Percentiles rank a stretch among this genome's conserved stretches.
Conservation (phyloP, 2,888 invertebrate genomes). For the Hoplodrina blanda region DNA sequence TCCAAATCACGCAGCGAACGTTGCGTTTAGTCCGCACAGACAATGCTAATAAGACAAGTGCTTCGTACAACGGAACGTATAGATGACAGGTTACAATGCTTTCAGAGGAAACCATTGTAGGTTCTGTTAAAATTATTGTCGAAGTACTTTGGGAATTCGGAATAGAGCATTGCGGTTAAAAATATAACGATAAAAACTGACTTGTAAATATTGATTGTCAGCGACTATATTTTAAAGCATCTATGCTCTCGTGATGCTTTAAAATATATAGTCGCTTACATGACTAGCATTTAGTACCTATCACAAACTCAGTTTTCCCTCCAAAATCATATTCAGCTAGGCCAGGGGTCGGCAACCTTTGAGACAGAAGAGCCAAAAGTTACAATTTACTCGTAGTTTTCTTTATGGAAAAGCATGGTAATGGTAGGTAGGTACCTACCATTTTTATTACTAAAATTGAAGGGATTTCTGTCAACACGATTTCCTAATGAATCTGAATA, state of each 20-base stretch:
- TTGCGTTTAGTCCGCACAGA: constrained; percentile 76
- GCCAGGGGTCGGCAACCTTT: too few relatives aligned
- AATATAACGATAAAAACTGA: background rate
- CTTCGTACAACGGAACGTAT: constrained; percentile 77
- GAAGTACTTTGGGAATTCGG: constrained; percentile 8
- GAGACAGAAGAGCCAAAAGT: too few relatives aligned
- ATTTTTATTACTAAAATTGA: background rate
- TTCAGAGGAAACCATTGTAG: constrained; percentile 54
- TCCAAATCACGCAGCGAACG: constrained; percentile 82
- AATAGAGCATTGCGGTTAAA: background rate
- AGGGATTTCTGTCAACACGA: constrained; percentile 2
- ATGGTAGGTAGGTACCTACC: too few relatives aligned
- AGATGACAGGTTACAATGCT: constrained; percentile 81
- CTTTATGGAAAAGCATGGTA: too few relatives aligned
- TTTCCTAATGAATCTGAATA: constrained; percentile 30
- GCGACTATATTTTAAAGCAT: background rate
- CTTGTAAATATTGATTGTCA: background rate
- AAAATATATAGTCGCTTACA: too few relatives aligned
- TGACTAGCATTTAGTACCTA: too few relatives aligned
- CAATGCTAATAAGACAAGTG: constrained; percentile 86
- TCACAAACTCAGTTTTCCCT: too few relatives aligned
- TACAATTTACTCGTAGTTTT: too few relatives aligned
- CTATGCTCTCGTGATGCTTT: too few relatives aligned
- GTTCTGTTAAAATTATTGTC: constrained; percentile 49
- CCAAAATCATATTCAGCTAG: too few relatives aligned